Evolutionary conservation across 2,888 invertebrate genomes (phyloP).

Genomic region (Rosalia funebris): DNA sequence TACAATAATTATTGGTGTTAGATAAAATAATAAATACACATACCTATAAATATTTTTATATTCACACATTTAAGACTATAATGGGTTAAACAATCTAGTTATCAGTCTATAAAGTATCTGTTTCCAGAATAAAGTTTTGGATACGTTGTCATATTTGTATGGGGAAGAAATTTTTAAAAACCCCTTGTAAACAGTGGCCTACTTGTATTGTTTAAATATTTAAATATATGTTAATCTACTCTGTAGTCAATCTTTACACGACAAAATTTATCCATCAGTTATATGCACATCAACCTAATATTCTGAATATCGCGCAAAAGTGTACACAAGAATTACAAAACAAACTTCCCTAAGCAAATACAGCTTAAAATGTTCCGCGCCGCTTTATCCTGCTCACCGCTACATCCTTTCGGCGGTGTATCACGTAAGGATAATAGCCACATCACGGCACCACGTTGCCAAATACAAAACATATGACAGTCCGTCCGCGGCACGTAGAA

Average conservation of each 20-base stretch:
- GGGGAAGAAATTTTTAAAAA: no score
- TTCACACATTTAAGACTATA: no score
- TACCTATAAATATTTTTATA: no score
- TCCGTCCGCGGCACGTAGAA: constrained; percentile 41
- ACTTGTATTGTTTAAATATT: no score
- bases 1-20: no score
- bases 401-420: constrained; percentile 43
- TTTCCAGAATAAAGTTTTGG: no score
- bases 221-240: no score
- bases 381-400: constrained; percentile 41
- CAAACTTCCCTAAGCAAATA: constrained; percentile 41
- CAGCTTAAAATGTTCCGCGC: constrained; percentile 35
- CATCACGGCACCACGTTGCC: constrained; percentile 56
- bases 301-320: constrained; percentile 32
- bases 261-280: constrained; percentile 34
- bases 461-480: constrained; percentile 60
- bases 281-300: constrained; percentile 25
- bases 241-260: neutral
- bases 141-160: no score
- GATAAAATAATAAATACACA: no score
- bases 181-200: no score
- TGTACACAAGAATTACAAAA: constrained; percentile 42
- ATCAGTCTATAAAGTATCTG: no score
- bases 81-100: no score
- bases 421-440: constrained; percentile 61